Evolutionary conservation across 2,888 invertebrate genomes (phyloP).

Genomic region (Hemicrepidius hirtus): DNA sequence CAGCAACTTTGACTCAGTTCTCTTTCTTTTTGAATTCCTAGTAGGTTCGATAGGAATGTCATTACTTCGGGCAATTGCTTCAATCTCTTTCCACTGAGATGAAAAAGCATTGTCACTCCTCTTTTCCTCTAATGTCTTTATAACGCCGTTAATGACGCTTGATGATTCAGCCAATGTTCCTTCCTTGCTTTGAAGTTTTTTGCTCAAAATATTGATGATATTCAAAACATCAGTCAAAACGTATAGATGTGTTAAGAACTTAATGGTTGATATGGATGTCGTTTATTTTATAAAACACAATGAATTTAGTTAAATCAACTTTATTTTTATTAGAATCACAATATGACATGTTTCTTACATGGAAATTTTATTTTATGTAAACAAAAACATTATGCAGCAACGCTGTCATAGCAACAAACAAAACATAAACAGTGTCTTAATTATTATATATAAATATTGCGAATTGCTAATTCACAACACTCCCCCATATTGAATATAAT

Average conservation of each 20-base stretch:
- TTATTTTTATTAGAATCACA: no score
- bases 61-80: slow-evolving; percentile 8
- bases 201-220: slow-evolving; percentile 29
- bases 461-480: no score
- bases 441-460: no score
- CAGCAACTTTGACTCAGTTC: slow-evolving; percentile 15
- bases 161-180: slow-evolving; percentile 10
- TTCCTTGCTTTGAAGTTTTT: slow-evolving; percentile 21
- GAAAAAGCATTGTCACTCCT: slow-evolving; percentile 13
- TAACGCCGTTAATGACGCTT: slow-evolving; percentile 22
- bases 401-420: no score
- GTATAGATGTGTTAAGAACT: slow-evolving; percentile 18
- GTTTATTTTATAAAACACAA: no score
- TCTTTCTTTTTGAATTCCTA: slow-evolving; percentile 16
- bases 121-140: slow-evolving; percentile 34
- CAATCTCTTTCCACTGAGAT: slow-evolving; percentile 19
- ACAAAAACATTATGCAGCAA: no score
- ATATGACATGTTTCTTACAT: no score
- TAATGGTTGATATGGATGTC: slow-evolving; percentile 12
- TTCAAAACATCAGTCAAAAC: slow-evolving; percentile 30
- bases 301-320: no score
- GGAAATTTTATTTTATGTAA: no score
- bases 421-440: no score
- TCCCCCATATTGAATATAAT: no score
- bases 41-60: not conserved